A percentile compares a stretch with the other conserved stretches of the same genome.
These are phyloP conservation scores for Drosophila austrosaltans DNA, from an alignment of 2,888 invertebrate genomes.

Conservation along the genomic window DNA sequence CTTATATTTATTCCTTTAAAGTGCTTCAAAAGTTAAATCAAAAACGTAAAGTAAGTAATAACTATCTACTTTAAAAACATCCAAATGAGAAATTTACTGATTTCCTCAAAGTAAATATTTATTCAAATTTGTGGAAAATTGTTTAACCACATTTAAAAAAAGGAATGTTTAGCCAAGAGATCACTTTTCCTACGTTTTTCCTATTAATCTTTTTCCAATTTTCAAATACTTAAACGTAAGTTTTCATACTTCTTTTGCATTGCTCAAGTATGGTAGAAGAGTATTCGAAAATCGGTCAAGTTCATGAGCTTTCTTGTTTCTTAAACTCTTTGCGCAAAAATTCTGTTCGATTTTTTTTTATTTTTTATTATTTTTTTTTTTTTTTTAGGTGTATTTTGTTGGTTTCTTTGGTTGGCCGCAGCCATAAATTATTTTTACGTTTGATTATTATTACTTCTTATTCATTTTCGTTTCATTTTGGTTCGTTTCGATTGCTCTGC, in stretches of 20 bases:
- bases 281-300: not conserved
- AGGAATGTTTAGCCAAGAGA: too few species aligned
- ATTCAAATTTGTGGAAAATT: too few species aligned
- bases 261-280: not conserved
- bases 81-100: too few species aligned
- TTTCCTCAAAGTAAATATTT: too few species aligned
- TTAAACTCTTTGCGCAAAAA: slow-evolving; percentile 1
- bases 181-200: not conserved
- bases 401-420: slow-evolving; percentile 61
- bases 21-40: too few species aligned
- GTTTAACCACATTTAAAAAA: too few species aligned
- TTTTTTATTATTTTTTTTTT: slow-evolving; percentile 20
- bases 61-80: too few species aligned
- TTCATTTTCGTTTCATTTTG: slow-evolving; percentile 39
- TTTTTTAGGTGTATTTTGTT: slow-evolving; percentile 48
- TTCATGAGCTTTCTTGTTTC: not conserved
- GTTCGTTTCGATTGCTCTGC: slow-evolving; percentile 20
- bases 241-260: too few species aligned
- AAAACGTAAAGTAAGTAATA: too few species aligned
- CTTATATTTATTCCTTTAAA: too few species aligned
- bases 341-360: slow-evolving; percentile 20
- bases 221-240: too few species aligned
- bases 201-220: not conserved
- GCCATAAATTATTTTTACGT: slow-evolving; percentile 76
- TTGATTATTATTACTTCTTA: slow-evolving; percentile 75